phyloP scores from a whole-genome alignment of 2,797 vertebrate species.

The Cyprinella venusta region DNA sequence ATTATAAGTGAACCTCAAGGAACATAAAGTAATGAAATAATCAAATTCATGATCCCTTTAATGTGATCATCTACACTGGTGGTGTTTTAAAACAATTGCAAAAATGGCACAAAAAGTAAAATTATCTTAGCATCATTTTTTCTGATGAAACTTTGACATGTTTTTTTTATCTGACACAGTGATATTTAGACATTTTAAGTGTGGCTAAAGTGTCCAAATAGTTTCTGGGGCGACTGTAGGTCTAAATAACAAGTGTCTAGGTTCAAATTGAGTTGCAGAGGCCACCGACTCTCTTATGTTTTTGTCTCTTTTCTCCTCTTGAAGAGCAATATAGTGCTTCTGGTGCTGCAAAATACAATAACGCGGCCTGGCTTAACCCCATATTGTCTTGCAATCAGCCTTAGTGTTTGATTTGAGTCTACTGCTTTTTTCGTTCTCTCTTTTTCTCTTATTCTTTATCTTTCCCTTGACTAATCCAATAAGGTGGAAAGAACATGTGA shows the following conservation, averaged over 20 bases:
- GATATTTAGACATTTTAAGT: not conserved
- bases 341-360: slow-evolving; percentile 55
- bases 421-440: slow-evolving; percentile 31
- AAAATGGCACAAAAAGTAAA: no score
- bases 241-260: slow-evolving; percentile 33
- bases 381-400: slow-evolving; percentile 51
- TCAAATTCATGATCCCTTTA: not conserved
- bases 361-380: slow-evolving; percentile 52
- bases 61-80: not conserved
- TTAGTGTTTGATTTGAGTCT: slow-evolving; percentile 50
- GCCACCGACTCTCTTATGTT: slow-evolving; percentile 42
- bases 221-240: not conserved
- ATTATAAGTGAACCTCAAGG: not conserved
- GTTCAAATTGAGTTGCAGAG: slow-evolving; percentile 39
- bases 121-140: not conserved
- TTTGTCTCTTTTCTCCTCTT: slow-evolving; percentile 48
- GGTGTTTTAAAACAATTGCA: no score
- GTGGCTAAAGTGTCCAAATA: no score
- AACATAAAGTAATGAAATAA: not conserved
- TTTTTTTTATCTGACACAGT: not conserved
- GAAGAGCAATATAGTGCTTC: slow-evolving; percentile 47
- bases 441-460: slow-evolving; percentile 26
- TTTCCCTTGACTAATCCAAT: slow-evolving; percentile 59
- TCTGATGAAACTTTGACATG: not conserved
- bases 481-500: slow-evolving; percentile 61